These are phyloP conservation scores for Athetis lepigone DNA, from an alignment of 2,888 invertebrate genomes.

Conservation along the genomic window DNA sequence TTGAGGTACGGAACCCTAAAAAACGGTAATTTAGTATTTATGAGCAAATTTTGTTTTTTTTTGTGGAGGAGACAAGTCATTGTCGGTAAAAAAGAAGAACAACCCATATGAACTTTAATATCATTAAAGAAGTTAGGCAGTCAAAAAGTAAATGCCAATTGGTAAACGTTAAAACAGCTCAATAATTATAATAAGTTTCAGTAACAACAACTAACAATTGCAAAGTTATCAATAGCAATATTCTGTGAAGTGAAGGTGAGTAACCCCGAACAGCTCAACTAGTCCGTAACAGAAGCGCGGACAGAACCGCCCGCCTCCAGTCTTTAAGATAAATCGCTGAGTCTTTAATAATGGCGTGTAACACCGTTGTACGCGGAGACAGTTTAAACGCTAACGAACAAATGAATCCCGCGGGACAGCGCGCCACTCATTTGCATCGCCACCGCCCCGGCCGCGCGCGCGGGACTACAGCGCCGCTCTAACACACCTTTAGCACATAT, in stretches of 20 bases:
- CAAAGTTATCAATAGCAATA: neutral
- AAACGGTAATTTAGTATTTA: no score
- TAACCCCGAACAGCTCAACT: slow-evolving; percentile 15
- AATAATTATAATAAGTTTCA: no score
- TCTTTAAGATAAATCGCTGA: slow-evolving; percentile 34
- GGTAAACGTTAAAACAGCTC: no score
- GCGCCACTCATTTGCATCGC: slow-evolving; percentile 52
- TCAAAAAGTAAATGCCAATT: no score
- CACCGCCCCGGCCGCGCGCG: slow-evolving; percentile 12
- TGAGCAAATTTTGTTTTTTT: no score
- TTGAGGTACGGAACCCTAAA: no score
- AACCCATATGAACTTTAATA: no score
- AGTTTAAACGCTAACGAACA: slow-evolving; percentile 56
- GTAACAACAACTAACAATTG: neutral
- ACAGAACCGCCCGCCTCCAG: slow-evolving; percentile 17
- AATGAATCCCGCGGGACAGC: slow-evolving; percentile 52
- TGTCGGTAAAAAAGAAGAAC: no score
- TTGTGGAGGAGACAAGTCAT: no score
- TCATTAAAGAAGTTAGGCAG: no score
- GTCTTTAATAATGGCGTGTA: slow-evolving; percentile 55
- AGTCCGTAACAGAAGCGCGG: neutral
- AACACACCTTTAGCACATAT: slow-evolving; percentile 39
- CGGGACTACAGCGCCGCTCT: slow-evolving; percentile 25
- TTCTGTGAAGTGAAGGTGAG: neutral
- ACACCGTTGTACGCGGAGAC: slow-evolving; percentile 50